Evolutionary conservation across 2,797 vertebrate genomes (phyloP).

Genomic region (Pagetopsis macropterus): DNA sequence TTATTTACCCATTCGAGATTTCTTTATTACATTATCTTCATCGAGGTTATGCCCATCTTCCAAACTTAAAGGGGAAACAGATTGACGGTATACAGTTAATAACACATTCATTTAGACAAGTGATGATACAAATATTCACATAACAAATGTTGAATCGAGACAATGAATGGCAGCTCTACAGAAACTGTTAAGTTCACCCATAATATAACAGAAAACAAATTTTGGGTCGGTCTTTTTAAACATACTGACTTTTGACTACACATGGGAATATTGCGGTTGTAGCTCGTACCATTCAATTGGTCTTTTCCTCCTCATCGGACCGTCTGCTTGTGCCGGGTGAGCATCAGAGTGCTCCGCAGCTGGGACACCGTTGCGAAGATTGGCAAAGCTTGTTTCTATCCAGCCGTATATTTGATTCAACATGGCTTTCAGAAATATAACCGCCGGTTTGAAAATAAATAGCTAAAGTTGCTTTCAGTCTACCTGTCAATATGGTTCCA

Average conservation of each 20-base stretch:
- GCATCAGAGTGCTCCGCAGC: conserved; percentile 59
- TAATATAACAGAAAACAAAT: neutral
- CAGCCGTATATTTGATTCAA: conserved; percentile 86
- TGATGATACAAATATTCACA: neutral
- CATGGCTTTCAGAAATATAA: conserved; percentile 73
- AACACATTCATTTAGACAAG: accelerated
- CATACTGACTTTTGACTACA: neutral
- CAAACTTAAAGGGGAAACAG: conserved; percentile 70
- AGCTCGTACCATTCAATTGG: conserved; percentile 70
- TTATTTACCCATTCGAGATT: conserved; percentile 83
- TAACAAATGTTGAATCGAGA: neutral
- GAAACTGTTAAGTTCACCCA: neutral
- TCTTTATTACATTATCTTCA: conserved; percentile 79
- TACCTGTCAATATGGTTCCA: conserved; percentile 58
- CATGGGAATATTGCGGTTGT: neutral
- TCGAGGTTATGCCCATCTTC: conserved; percentile 74
- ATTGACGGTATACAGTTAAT: neutral
- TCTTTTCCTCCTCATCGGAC: conserved; percentile 72
- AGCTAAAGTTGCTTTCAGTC: conserved; percentile 34
- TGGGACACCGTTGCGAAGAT: conserved; percentile 79
- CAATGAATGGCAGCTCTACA: neutral
- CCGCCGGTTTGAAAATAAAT: conserved; percentile 40
- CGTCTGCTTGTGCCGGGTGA: conserved; percentile 52
- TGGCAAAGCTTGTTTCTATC: conserved; percentile 82
- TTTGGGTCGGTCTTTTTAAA: conserved; percentile 10